Evolutionary conservation across 2,113 vertebrate genomes (phyloP).

Genomic region (Antennarius striatus): DNA sequence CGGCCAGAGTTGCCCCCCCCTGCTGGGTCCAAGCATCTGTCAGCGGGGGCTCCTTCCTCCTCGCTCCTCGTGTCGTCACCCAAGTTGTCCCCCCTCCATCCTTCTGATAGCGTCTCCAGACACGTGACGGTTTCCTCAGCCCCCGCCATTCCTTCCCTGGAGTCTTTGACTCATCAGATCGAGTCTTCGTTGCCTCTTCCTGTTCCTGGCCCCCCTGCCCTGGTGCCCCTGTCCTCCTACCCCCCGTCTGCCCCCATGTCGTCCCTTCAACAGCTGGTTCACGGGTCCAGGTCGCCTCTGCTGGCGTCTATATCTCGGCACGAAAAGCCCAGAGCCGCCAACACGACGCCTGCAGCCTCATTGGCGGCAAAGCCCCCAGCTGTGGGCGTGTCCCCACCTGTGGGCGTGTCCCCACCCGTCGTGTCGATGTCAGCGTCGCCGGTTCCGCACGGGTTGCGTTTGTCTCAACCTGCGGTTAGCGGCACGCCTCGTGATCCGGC

Average conservation of each 20-base stretch:
- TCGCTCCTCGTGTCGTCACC: conserved; percentile 39
- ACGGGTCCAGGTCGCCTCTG: conserved; percentile 49
- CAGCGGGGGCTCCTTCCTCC: conserved; percentile 41
- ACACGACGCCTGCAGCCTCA: conserved; percentile 22
- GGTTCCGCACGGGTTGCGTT: conserved; percentile 27
- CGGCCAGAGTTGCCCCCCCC: conserved; percentile 47
- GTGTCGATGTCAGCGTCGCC: conserved; percentile 27
- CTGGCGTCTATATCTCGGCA: conserved; percentile 22
- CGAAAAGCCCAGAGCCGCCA: conserved; percentile 40
- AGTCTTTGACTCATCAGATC: conserved; percentile 34
- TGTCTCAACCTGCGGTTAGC: conserved; percentile 18
- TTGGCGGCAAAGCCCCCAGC: conserved; percentile 32
- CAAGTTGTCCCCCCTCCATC: conserved; percentile 31
- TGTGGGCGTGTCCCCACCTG: conserved; percentile 23
- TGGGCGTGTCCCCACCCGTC: not conserved
- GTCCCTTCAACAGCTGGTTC: conserved; percentile 57
- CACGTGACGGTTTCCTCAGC: conserved; percentile 27
- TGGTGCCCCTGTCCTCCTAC: conserved; percentile 32
- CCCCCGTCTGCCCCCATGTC: conserved; percentile 41
- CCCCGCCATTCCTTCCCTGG: conserved; percentile 9
- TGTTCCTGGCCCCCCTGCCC: conserved; percentile 32
- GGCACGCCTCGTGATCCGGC: conserved; percentile 32
- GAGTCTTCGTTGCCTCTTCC: conserved; percentile 20
- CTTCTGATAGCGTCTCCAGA: conserved; percentile 24
- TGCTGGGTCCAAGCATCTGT: conserved; percentile 30